phyloP scores from a whole-genome alignment of 2,888 invertebrate species.

The Synanthedon tipuliformis region DNA sequence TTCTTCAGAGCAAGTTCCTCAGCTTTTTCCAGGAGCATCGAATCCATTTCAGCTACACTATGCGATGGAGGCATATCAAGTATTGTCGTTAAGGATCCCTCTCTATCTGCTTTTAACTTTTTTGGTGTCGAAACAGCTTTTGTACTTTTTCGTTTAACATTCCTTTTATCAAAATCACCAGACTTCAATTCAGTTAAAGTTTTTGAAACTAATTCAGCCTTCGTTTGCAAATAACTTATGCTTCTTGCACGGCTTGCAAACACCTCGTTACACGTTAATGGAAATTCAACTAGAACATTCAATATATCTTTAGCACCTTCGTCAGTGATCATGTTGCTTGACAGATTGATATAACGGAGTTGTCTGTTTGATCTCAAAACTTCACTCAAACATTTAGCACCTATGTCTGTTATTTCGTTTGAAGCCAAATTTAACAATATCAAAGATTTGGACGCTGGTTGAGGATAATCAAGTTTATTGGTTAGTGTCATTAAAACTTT shows the following conservation, averaged over 20 bases:
- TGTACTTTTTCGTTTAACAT: slow-evolving; percentile 12
- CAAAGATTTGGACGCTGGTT: slow-evolving; percentile 27
- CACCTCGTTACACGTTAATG: slow-evolving; percentile 24
- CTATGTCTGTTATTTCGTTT: slow-evolving; percentile 37
- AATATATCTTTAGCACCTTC: slow-evolving; percentile 24
- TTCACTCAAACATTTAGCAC: slow-evolving; percentile 24
- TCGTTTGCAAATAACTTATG: slow-evolving; percentile 22
- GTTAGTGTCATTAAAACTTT: slow-evolving; percentile 21
- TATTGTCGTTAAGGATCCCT: slow-evolving; percentile 11
- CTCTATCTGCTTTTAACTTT: slow-evolving; percentile 18
- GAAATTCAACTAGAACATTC: slow-evolving; percentile 22
- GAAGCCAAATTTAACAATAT: slow-evolving; percentile 31
- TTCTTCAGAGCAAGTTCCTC: slow-evolving; percentile 13
- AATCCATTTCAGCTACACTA: background rate
- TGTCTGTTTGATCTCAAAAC: slow-evolving; percentile 30
- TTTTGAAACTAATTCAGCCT: slow-evolving; percentile 13
- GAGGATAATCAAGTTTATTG: slow-evolving; percentile 15
- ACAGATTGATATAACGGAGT: slow-evolving; percentile 34
- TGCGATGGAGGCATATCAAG: background rate
- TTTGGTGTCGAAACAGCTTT: slow-evolving; percentile 4
- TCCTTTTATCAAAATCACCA: slow-evolving; percentile 16
- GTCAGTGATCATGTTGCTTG: slow-evolving; percentile 35
- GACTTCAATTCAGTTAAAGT: slow-evolving; percentile 15
- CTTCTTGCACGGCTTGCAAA: slow-evolving; percentile 14
- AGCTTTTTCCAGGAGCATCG: slow-evolving; percentile 24